A percentile compares a stretch with the other conserved stretches of the same genome.
Conservation (phyloP, 1,140 invertebrate species). For the Tetraneura akinire region DNA sequence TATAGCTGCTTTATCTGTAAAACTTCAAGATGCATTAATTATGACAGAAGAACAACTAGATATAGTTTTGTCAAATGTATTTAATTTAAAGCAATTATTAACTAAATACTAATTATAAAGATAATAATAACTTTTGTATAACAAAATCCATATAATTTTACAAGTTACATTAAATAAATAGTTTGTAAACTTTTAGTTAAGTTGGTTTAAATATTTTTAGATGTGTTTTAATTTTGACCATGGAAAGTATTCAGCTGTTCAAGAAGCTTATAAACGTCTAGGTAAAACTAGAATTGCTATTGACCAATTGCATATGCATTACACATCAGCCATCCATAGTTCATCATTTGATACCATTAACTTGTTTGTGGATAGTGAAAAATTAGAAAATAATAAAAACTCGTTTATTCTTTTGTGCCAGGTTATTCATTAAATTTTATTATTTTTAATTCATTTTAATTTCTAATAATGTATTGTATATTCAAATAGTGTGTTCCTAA, state of each 20-base stretch:
- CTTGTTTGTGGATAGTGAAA: slow-evolving; percentile 68
- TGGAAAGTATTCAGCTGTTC: slow-evolving; percentile 74
- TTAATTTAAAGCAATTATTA: neutral
- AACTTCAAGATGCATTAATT: slow-evolving; percentile 88
- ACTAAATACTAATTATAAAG: neutral
- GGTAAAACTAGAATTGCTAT: slow-evolving; percentile 88
- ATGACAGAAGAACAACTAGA: slow-evolving; percentile 91
- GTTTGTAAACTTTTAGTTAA: too few relatives aligned
- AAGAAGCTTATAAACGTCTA: slow-evolving; percentile 80
- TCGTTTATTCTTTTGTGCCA: slow-evolving; percentile 80
- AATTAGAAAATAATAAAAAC: slow-evolving; percentile 68
- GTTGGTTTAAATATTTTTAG: slow-evolving; percentile 56
- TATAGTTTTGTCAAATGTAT: slow-evolving; percentile 77
- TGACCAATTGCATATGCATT: slow-evolving; percentile 94
- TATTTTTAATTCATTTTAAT: neutral
- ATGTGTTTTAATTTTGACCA: slow-evolving; percentile 74
- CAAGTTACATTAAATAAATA: neutral
- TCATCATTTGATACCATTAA: slow-evolving; percentile 78
- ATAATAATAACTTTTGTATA: neutral
- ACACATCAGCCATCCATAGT: slow-evolving; percentile 90
- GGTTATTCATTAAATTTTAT: slow-evolving; percentile 56
- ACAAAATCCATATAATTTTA: neutral
- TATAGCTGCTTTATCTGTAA: slow-evolving; percentile 79
- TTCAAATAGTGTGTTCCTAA: slow-evolving; percentile 67
- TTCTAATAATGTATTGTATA: neutral